Conservation (phyloP, 2,113 vertebrate genomes). For the Stegastes partitus region DNA sequence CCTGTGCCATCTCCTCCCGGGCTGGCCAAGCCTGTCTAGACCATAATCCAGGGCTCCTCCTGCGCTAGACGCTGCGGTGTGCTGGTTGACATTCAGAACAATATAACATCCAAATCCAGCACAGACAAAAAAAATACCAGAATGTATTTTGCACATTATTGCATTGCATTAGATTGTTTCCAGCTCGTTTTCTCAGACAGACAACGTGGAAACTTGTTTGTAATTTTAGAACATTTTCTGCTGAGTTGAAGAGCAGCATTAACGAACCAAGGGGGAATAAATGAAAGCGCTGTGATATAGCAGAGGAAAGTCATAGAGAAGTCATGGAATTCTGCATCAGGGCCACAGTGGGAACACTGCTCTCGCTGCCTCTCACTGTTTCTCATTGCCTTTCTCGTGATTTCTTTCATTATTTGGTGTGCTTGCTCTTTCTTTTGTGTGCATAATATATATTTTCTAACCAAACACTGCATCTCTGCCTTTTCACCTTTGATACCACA, state of each 20-base stretch:
- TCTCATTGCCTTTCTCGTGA: not conserved
- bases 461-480: constrained; percentile 1
- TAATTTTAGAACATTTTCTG: constrained; percentile 42
- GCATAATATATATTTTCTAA: not conserved
- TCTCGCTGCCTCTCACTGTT: not conserved
- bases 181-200: constrained; percentile 14
- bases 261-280: constrained; percentile 48
- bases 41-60: constrained; percentile 48
- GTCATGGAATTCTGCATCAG: constrained; percentile 24
- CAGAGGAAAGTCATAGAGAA: constrained; percentile 40
- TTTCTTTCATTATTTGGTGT: constrained; percentile 30
- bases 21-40: constrained; percentile 53
- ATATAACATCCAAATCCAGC: constrained; percentile 43
- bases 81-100: constrained; percentile 57
- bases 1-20: constrained; percentile 23
- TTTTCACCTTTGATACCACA: constrained; percentile 32
- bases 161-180: constrained; percentile 33
- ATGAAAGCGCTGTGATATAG: constrained; percentile 25
- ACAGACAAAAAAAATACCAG: constrained; percentile 47
- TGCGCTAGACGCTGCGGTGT: constrained; percentile 8
- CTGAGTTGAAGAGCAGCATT: constrained; percentile 48
- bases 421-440: constrained; percentile 9
- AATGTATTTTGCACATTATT: constrained; percentile 48
- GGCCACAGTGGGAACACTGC: constrained; percentile 19
- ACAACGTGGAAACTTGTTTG: constrained; percentile 22